These are phyloP conservation scores for Phrynocephalus forsythii DNA, from an alignment of 2,797 vertebrate species.

Conservation along the genomic window DNA sequence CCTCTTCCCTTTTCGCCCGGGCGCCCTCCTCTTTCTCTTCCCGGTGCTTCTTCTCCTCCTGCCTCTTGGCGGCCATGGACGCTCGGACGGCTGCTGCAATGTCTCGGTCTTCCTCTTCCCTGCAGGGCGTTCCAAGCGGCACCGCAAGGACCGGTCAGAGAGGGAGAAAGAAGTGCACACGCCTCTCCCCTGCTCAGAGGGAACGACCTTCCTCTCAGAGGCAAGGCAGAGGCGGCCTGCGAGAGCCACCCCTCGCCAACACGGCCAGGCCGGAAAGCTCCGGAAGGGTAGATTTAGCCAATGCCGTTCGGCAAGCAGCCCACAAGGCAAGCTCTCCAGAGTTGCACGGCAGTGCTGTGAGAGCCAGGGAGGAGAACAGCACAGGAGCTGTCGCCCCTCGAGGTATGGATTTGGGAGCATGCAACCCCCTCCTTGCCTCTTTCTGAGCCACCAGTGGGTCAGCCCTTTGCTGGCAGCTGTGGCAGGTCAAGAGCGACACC, in stretches of 20 bases:
- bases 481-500: too few species aligned
- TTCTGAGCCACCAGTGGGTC: too few species aligned
- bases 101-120: slow-evolving; percentile 94
- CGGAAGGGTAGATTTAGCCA: neutral
- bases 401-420: neutral
- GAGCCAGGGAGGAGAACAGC: neutral
- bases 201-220: neutral
- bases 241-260: too few species aligned
- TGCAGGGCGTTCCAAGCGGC: slow-evolving; percentile 62
- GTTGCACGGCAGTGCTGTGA: too few species aligned
- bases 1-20: slow-evolving; percentile 84
- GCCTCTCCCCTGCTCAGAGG: neutral
- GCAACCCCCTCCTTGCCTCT: too few species aligned
- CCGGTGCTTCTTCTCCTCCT: slow-evolving; percentile 82
- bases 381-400: neutral
- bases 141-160: neutral
- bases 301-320: neutral
- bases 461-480: too few species aligned
- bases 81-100: slow-evolving; percentile 91
- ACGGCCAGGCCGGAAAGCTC: too few species aligned
- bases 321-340: neutral
- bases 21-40: slow-evolving; percentile 81
- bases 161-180: neutral
- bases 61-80: slow-evolving; percentile 83
- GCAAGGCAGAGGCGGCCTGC: too few species aligned